phyloP scores from a whole-genome alignment of 2,797 vertebrate genomes.

The Sebastes baramenuke region DNA sequence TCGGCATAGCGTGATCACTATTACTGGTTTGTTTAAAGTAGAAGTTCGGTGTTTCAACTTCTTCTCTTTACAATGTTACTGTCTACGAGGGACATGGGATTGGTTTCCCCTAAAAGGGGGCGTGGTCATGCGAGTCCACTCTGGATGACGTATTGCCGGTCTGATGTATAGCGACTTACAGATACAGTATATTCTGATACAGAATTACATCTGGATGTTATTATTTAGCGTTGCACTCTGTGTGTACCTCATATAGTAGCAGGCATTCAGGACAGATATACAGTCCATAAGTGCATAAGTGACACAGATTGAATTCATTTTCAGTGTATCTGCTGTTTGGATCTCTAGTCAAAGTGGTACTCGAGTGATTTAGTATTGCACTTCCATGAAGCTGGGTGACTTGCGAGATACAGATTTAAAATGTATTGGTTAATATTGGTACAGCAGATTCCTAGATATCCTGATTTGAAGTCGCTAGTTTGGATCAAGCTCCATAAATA shows the following conservation, averaged over 20 bases:
- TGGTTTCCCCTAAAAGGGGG: no score
- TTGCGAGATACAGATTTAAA: neutral
- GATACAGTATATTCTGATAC: neutral
- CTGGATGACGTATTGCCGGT: no score
- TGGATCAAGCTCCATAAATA: neutral
- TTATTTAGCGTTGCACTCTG: neutral
- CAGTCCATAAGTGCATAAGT: neutral
- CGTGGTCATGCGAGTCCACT: no score
- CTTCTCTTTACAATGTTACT: no score
- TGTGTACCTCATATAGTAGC: neutral
- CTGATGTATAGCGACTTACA: neutral
- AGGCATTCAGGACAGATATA: neutral
- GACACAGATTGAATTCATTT: neutral
- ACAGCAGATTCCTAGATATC: neutral
- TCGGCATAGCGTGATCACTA: no score
- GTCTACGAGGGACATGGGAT: no score
- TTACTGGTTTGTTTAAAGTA: no score
- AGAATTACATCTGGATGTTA: neutral
- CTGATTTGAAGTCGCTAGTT: neutral
- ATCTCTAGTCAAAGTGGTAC: neutral
- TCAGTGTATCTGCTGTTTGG: conserved; percentile 20
- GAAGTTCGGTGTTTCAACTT: no score
- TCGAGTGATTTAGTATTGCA: neutral
- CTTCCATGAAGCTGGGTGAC: neutral
- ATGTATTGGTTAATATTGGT: neutral